Base-by-base conservation (phyloP, 2,113 vertebrate species). In the Setophaga petechia region DNA sequence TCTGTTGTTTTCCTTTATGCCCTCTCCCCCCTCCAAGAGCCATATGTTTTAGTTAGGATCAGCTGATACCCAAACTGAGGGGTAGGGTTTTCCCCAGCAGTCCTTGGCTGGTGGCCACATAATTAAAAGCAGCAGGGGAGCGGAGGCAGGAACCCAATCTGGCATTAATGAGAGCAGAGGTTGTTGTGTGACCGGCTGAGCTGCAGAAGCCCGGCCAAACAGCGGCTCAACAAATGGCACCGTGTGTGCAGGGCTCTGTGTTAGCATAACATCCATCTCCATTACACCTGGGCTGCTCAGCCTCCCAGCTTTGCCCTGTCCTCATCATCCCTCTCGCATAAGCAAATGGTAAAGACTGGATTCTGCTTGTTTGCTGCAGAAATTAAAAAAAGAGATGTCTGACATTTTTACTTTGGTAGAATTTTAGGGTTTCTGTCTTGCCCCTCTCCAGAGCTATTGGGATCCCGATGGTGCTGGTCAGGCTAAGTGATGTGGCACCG, bases 51-150 rank as follows among this genome's bases (percentile, higher is more conserved):
- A 76, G 46, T 44, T 71, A 43, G 86, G 55, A 67, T 95, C 93
- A 92, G 80, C 94, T 89, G 91, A 94, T 44, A 67, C 33, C 22
- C 76, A 71, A 1, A 61, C 15, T 49, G 12, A 84, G 33, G 73
- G 52, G 57, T 81, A 72, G 83, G 94, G 84, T 93, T 95, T 94
- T 94, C 93, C 96, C 89, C 93, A 89, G 74, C 74, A 54, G 67
- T 44, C 41, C 37, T 91, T 95, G 87, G 94, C 74, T 2, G 4
- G 23, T 25, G 54, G 80, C 87, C 93, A 87, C 71, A 49, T 39
- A 71, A 91, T 76, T 93, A 93, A 92, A 94, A 94, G 57, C 94
- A 91, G 87, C 2, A 0, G 84, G 87, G 69, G 73, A 93, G 31
- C 1, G 0, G 81, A 3, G 1, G 41, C 4, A 5, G 95, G 81